A percentile compares a stretch with the other conserved stretches of the same genome.
Evolutionary conservation across 2,113 vertebrate species (phyloP).

Genomic region (Paradisaea rubra): DNA sequence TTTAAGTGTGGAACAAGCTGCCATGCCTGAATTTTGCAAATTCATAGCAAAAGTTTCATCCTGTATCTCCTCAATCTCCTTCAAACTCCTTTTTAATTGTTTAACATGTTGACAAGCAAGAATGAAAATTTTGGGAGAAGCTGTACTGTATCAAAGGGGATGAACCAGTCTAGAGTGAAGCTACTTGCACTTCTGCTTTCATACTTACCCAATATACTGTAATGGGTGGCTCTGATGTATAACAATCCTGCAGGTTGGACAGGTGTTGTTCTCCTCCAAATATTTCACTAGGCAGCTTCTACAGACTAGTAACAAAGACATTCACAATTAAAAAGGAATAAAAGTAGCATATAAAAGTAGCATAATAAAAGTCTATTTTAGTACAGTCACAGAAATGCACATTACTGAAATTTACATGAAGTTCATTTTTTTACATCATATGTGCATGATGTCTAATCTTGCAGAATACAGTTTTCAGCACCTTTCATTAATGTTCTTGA

Average conservation of each 20-base stretch:
- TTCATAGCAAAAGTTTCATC: neutral
- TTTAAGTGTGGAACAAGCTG: neutral
- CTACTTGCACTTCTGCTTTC: neutral
- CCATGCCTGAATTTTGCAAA: neutral
- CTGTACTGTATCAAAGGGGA: neutral
- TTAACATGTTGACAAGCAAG: neutral
- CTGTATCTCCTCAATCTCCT: neutral
- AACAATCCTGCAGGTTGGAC: constrained; percentile 96
- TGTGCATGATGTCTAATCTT: neutral
- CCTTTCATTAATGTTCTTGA: neutral
- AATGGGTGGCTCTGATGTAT: constrained; percentile 99
- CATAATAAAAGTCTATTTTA: neutral
- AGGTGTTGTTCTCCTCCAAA: constrained; percentile 98
- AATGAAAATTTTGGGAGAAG: neutral
- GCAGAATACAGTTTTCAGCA: neutral
- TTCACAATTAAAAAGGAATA: neutral
- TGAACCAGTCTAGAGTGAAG: neutral
- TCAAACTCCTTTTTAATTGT: neutral
- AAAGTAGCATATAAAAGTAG: neutral
- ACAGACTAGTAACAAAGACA: constrained; percentile 78
- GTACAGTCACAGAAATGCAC: neutral
- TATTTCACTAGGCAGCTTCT: constrained; percentile 98
- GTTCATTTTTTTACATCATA: neutral
- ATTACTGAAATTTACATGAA: neutral
- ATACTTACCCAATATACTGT: constrained; percentile 95